Base-by-base conservation (phyloP, 2,113 vertebrate genomes). In the Pelodiscus sinensis region DNA sequence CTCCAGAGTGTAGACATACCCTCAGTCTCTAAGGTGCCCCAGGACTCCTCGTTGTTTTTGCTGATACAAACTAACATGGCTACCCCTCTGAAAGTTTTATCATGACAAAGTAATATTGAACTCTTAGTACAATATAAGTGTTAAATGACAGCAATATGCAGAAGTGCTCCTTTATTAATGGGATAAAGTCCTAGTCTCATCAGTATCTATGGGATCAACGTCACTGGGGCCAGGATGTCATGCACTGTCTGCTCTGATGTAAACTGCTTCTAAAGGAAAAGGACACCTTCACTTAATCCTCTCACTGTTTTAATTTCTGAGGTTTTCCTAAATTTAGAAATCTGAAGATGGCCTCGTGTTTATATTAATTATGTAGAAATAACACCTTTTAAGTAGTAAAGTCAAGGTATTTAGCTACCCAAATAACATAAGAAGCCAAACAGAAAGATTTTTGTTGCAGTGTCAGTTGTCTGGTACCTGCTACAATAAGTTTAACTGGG, bases 341-440 rank as follows among this genome's bases (percentile, higher is more conserved):
- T 92, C 38, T 87, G 38, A 88, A 73, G 95, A 93, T n/a, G 51
- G 83, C 85, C 92, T 86, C 80, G 25, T 91, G 86, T 96, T 96
- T 97, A 96, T 54, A 97, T 86, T 93, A 98, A 97, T 98, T 97
- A 97, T 92, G 93, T 94, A 94, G 95, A 98, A 97, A 98, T 86
- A 78, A 82, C 86, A 24, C 29, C 78, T 96, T 96, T 95, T 96
- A 97, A 97, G 96, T 93, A 90, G 89, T 86, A 94, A 96, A 95
- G 97, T 98, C 98, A 97, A 97, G 97, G 95, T 81, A 97, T 98
- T 97, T 96, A 94, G 96, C 98, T 95, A 94, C 60, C 94, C 8
- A 96, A 94, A 95, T 91, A 96, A 94, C 91, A 95, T 71, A 18
- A 94, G 77, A n/a, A 94, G 89, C 90, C 85, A 71, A 87, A 91